A percentile compares a stretch with the other conserved stretches of the same genome.
These are phyloP conservation scores for Acomys russatus DNA, from an alignment of 2,797 vertebrate species.

Conservation along the genomic window DNA sequence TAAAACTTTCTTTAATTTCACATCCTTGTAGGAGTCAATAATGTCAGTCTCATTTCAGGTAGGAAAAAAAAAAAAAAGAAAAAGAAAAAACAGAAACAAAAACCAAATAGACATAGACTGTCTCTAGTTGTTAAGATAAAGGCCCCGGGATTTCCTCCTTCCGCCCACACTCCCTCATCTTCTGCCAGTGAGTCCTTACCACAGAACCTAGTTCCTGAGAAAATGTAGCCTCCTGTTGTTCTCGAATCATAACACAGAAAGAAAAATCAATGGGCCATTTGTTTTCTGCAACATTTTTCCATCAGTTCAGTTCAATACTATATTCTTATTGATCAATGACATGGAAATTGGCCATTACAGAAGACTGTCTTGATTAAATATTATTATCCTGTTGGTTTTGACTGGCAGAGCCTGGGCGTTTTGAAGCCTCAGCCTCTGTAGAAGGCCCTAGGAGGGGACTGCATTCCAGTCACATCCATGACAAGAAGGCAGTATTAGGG, in stretches of 20 bases:
- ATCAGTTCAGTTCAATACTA: constrained; percentile 16
- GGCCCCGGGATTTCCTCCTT: neutral
- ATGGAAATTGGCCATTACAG: constrained; percentile 61
- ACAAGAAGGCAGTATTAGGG: neutral
- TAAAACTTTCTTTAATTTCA: constrained; percentile 26
- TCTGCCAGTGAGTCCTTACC: constrained; percentile 2
- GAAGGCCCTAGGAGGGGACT: neutral
- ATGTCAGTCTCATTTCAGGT: constrained; percentile 23
- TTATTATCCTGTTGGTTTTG: neutral
- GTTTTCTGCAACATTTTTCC: constrained; percentile 55
- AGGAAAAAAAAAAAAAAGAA: neutral
- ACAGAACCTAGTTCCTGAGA: neutral
- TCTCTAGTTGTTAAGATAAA: neutral
- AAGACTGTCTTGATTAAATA: constrained; percentile 53
- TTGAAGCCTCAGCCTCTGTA: neutral
- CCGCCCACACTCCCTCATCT: neutral
- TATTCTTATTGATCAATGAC: neutral
- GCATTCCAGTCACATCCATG: neutral
- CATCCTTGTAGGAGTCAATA: neutral
- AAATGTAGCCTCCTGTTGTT: neutral
- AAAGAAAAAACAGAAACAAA: neutral
- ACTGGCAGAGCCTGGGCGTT: neutral
- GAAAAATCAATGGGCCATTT: constrained; percentile 5
- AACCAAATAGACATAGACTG: neutral
- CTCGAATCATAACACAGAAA: constrained; percentile 30